Evolutionary conservation across 2,888 invertebrate genomes (phyloP), one percentile per base, ranked within the genome.

Genomic region (Metallyticus violacea): DNA sequence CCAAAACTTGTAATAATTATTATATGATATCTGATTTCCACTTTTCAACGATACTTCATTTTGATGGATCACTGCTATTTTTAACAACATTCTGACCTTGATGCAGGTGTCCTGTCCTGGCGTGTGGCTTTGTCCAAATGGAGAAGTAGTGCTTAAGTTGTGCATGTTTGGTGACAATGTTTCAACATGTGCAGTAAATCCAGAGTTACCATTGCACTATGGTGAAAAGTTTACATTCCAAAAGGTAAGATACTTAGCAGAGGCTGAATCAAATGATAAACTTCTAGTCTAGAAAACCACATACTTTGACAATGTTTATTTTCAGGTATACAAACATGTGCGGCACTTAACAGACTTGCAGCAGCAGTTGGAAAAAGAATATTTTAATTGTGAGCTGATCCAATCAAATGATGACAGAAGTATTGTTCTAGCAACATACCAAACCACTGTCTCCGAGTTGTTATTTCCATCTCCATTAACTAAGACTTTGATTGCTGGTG

Each of bases 51-150:
- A n/a, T n/a, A n/a, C n/a, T n/a, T n/a, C n/a, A n/a, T n/a, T n/a
- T n/a, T n/a, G n/a, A n/a, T n/a, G n/a, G n/a, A n/a, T n/a, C n/a
- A n/a, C n/a, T n/a, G n/a, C n/a, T n/a, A n/a, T n/a, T 62, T 62
- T 62, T 62, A 15, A 62, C 4, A 62, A 62, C 15, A 7, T 6
- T 62, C 22, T 9, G 4, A 87, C 81, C 77, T 83, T 85, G 88
- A 89, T 91, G 7, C 89, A 96, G 96, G 94, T 97, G 30, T 95
- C 96, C 86, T 97, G 97, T 91, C 97, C 97, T n/a, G 97, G 97
- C 62, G 97, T 97, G 22, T 97, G 96, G 96, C 92, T 97, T 40
- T 96, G 96, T 90, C 95, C 96, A 88, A 95, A 95, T 91, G 97
- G 97, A n/a, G 94, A 95, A 90, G 93, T 96, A 7, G 95, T 95